Base-by-base conservation (phyloP, 2,888 invertebrate genomes). In the Theretra japonica region DNA sequence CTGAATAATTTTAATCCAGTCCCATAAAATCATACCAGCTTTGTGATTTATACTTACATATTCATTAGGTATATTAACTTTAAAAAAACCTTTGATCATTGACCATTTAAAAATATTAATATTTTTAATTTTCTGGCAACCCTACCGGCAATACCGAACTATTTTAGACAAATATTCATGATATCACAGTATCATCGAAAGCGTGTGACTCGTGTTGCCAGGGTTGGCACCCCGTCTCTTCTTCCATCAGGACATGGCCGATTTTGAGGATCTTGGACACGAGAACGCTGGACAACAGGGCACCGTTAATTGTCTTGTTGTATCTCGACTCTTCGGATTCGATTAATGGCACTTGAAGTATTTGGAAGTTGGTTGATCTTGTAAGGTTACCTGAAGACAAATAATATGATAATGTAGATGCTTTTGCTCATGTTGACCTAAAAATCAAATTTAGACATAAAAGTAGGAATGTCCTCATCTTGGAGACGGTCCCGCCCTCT, bases 281-380 rank as follows among this genome's bases (percentile, higher is more conserved):
- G 21, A 91, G 73, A 3, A 83, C 72, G 60, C 82, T 84, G 53
- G 85, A 84, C 71, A 80, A 71, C 6, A 90, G 62, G 1, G 88
- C 89, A 8, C 84, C 85, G 68, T 90, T 90, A 73, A 89, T 87
- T 0, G 88, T 85, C 58, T 78, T 81, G 73, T 85, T 87, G 73
- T 72, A 77, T 69, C 78, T 79, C 0, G 70, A 73, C 11, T 79
- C 79, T 48, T 77, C 75, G 6, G 76, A 75, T 7, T 83, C 81
- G 8, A 75, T 41, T 19, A 65, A 60, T 2, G 83, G 79, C 17
- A 83, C 70, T 4, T 83, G 75, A 21, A 86, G 73, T 21, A 83
- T 78, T 77, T 86, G 83, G 28, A 83, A 76, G 72, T 82, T 82
- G 30, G 80, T 76, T 25, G 82, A 73, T 70, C 81, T 80, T 25